Base-by-base conservation (phyloP, 1,140 invertebrate genomes). In the Ips nitidus region DNA sequence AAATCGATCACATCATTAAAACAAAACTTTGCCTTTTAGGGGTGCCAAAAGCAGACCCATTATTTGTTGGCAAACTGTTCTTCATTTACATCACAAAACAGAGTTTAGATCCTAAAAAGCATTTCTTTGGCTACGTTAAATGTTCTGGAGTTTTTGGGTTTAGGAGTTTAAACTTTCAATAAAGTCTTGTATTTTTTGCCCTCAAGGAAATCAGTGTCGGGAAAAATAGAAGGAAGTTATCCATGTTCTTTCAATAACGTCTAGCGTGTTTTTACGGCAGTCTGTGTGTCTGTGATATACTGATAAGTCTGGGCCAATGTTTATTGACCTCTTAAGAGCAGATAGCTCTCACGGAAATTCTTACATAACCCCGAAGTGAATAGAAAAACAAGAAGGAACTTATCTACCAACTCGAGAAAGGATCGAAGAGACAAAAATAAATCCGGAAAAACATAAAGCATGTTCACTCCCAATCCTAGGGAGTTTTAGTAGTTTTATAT, bases 41-140 rank as follows among this genome's bases (percentile, higher is more conserved):
- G 61, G 47, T 63, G 61, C 61, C 61, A 63, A 63, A 63, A 63
- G 45, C 61, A 63, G 61, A 53, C n/a, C 42, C 47, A 63, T 63
- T 63, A 63, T 63, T 63, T 63, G 61, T 52, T 63, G 61, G 42
- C n/a, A 52, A 41, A 50, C 61, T 43, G 38, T 3, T 41, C 47
- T 36, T 37, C 47, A 63, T 63, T 63, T 63, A 63, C 47, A 52
- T 63, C 37, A 63, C 61, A 63, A 63, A 63, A 63, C 47, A 52
- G 37, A 63, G 45, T 63, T 63, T 63, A 63, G 45, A 41, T 41
- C 61, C 53, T 8, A 63, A 63, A 63, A 52, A 52, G 61, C 61
- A 52, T 63, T 63, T 53, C 61, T 63, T 63, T 41, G 38, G n/a
- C 61, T 37, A 63, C 47, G 50, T 52, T 53, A 52, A 63, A 40